Base-by-base conservation (phyloP, 2,113 vertebrate species). In the Bubo blakistoni region DNA sequence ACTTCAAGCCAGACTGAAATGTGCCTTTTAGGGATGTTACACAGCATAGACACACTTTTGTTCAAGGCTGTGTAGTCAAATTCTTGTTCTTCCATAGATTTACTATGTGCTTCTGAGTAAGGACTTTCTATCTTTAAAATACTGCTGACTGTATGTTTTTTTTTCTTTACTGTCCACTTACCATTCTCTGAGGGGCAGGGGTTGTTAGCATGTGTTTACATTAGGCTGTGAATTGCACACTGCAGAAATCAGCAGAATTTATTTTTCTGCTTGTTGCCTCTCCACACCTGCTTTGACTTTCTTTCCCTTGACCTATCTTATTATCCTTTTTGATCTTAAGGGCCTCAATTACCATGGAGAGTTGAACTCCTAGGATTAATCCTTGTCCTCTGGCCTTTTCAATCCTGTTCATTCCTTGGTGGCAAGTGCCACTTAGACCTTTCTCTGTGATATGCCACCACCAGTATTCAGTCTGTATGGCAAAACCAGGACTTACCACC, bases 151-250 rank as follows among this genome's bases (percentile, higher is more conserved):
- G 46, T 57, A 67, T 62, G 3, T 63, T 13, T 47, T 57, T 72
- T 69, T 69, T 57, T 29, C 36, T 87, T 94, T 91, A 55, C 26
- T 63, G 36, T 89, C 77, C 85, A 59, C 25, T 65, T 91, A 72
- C 52, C 44, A 57, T 81, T 94, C 65, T 94, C 30, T 0, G 1
- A 57, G 46, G 69, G 44, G 34, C 70, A 72, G 11, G 7, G 61
- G 52, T 52, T 84, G 72, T 94, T 96, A 93, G 63, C 32, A 30
- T n/a, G 61, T 87, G 44, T 95, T 96, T 96, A 63, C 79, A 49
- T 63, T 24, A 74, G 55, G 25, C 65, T 90, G 46, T 19, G 47
- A 93, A 86, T 55, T 78, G 52, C 40, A 57, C 10, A 9, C n/a
- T 71, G 40, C 57, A 86, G 72, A 93, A 95, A 90, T 59, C 69